A percentile compares a stretch with the other conserved stretches of the same genome.
These are phyloP conservation scores for Epizoanthus illoricatus DNA, from an alignment of 92 coral and sea anemone species.

Conservation along the genomic window DNA sequence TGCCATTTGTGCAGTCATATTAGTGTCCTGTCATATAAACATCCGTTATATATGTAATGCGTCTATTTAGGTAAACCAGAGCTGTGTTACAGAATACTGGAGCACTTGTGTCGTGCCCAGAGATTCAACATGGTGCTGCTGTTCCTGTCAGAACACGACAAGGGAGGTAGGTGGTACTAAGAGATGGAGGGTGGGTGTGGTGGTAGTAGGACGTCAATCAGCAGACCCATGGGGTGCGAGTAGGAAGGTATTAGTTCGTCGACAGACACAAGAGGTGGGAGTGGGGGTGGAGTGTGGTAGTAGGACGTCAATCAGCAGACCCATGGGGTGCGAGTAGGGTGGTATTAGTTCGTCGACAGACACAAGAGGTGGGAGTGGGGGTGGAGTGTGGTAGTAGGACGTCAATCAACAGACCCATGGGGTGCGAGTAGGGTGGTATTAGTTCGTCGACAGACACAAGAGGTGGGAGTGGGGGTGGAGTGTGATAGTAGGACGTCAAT, in stretches of 20 bases:
- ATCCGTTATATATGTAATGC: not conserved
- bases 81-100: slow-evolving; percentile 66
- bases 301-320: too few species aligned
- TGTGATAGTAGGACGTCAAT: too few species aligned
- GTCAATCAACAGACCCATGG: not conserved
- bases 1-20: not conserved
- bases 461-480: not conserved
- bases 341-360: not conserved
- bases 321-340: not conserved
- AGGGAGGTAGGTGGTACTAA: not conserved
- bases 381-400: not conserved
- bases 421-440: not conserved
- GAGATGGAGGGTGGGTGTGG: not conserved
- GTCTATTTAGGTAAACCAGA: slow-evolving; percentile 67
- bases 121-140: slow-evolving; percentile 86
- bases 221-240: not conserved
- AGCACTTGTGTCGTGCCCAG: slow-evolving; percentile 65
- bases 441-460: not conserved
- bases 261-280: not conserved
- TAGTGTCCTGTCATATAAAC: too few species aligned
- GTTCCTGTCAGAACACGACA: slow-evolving; percentile 64
- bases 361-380: not conserved
- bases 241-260: not conserved
- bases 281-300: not conserved
- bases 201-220: not conserved